A percentile compares a stretch with the other conserved stretches of the same genome.
phyloP scores from a whole-genome alignment of 2,888 invertebrate species.

The Idaea biselata region DNA sequence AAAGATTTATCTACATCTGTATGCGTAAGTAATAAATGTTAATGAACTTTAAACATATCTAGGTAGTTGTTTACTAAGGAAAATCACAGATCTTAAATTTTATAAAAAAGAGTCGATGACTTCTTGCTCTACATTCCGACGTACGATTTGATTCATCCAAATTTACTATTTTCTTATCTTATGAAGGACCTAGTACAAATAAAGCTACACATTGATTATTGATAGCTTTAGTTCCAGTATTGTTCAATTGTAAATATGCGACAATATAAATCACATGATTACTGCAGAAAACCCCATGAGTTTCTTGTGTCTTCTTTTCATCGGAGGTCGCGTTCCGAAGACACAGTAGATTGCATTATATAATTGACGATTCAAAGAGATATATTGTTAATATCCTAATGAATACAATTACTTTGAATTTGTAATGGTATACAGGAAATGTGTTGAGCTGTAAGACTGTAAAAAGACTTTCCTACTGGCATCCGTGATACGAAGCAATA shows the following conservation, averaged over 20 bases:
- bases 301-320: too few relatives aligned
- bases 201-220: neutral
- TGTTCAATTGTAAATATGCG: too few relatives aligned
- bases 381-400: too few relatives aligned
- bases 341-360: too few relatives aligned
- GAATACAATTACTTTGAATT: too few relatives aligned
- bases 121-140: neutral
- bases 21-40: neutral
- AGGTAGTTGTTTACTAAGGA: neutral
- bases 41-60: neutral
- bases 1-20: neutral
- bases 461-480: neutral
- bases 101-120: neutral
- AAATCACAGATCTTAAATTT: neutral
- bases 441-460: neutral
- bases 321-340: too few relatives aligned
- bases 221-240: too few relatives aligned
- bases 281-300: too few relatives aligned
- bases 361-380: too few relatives aligned
- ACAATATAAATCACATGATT: too few relatives aligned
- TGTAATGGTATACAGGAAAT: too few relatives aligned
- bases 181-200: neutral
- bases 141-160: neutral
- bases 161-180: neutral
- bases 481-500: neutral